These are phyloP conservation scores for Aplysina aerophoba DNA, from an alignment of 37 sponge, comb jelly and placozoan genomes.

Conservation along the genomic window DNA sequence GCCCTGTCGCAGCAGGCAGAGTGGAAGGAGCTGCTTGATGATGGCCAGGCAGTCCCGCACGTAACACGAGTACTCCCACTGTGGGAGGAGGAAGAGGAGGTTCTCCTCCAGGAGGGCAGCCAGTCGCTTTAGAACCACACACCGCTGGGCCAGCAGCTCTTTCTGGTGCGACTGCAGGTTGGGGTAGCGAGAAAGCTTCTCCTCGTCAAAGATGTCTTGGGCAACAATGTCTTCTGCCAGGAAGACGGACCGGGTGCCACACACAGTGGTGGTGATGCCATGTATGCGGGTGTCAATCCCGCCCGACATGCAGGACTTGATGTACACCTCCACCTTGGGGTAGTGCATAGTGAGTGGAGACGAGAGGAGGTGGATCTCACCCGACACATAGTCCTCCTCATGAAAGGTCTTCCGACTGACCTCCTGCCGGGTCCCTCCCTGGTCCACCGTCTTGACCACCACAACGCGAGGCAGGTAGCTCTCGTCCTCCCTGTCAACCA, in stretches of 20 bases:
- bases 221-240: slow-evolving; percentile 42
- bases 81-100: slow-evolving; percentile 71
- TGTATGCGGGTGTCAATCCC: slow-evolving; percentile 82
- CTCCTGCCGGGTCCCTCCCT: not conserved
- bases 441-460: slow-evolving; percentile 55
- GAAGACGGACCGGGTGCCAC: slow-evolving; percentile 32
- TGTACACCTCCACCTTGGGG: slow-evolving; percentile 63
- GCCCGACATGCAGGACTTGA: slow-evolving; percentile 80
- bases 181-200: slow-evolving; percentile 66
- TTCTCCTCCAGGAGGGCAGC: slow-evolving; percentile 66
- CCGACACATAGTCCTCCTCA: slow-evolving; percentile 50
- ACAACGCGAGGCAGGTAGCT: slow-evolving; percentile 72
- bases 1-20: slow-evolving; percentile 54
- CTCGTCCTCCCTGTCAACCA: slow-evolving; percentile 84
- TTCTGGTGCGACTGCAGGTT: slow-evolving; percentile 68
- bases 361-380: slow-evolving; percentile 62
- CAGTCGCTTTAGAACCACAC: slow-evolving; percentile 58
- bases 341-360: slow-evolving; percentile 48
- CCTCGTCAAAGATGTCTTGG: slow-evolving; percentile 52
- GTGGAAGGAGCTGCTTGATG: slow-evolving; percentile 81
- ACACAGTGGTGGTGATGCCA: slow-evolving; percentile 46
- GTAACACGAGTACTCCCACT: slow-evolving; percentile 34
- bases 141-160: slow-evolving; percentile 59
- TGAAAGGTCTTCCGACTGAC: slow-evolving; percentile 40
- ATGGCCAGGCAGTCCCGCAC: slow-evolving; percentile 21